Percentiles rank a stretch among this genome's conserved stretches.
These are phyloP conservation scores for Epinephelus lanceolatus DNA, from an alignment of 2,113 vertebrate species.

Conservation along the genomic window DNA sequence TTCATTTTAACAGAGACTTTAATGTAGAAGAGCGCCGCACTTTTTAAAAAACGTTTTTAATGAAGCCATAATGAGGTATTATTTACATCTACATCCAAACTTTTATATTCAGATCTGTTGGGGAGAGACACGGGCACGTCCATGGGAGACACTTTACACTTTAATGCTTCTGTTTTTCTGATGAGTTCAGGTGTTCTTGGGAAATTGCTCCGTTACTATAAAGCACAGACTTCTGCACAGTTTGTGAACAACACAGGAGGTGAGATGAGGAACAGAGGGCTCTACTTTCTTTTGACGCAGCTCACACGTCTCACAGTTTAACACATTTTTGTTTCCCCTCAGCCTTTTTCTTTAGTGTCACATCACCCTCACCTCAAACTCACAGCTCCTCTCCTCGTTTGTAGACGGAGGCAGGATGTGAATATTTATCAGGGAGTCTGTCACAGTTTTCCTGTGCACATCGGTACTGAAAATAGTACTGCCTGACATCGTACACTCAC, in stretches of 20 bases:
- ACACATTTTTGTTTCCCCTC: background rate
- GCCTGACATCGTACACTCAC: background rate
- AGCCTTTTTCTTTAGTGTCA: background rate
- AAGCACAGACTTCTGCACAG: slow-evolving; percentile 38
- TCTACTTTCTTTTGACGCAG: background rate
- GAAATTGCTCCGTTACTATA: background rate
- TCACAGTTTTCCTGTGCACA: background rate
- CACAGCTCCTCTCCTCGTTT: background rate
- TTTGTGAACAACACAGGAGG: slow-evolving; percentile 13
- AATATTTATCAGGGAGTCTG: background rate
- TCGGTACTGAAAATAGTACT: slow-evolving; percentile 29
- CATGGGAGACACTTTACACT: background rate
- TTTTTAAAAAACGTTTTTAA: slow-evolving; percentile 61
- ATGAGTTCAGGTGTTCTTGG: slow-evolving; percentile 15
- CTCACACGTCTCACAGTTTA: background rate
- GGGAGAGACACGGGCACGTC: background rate
- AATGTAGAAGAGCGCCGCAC: slow-evolving; percentile 57
- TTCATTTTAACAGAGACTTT: slow-evolving; percentile 17
- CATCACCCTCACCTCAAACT: background rate
- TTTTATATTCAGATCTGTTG: background rate
- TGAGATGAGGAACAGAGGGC: background rate
- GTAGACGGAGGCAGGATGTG: slow-evolving; percentile 4
- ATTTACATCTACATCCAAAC: slow-evolving; percentile 1
- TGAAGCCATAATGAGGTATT: slow-evolving; percentile 68
- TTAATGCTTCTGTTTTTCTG: background rate